Evolutionary conservation across 1,140 invertebrate species (phyloP).

Genomic region (Drosophila erecta): DNA sequence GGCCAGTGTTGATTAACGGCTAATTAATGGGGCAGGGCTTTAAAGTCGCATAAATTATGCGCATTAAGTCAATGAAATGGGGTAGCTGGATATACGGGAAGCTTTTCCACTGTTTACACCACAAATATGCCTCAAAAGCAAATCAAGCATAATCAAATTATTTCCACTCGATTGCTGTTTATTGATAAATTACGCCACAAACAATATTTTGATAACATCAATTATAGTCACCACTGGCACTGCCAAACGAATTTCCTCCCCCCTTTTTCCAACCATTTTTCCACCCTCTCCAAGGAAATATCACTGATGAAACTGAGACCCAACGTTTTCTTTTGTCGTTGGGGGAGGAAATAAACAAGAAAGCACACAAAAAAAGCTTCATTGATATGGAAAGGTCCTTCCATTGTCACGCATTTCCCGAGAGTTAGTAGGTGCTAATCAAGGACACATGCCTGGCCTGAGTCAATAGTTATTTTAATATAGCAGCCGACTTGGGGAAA

Average conservation of each 20-base stretch:
- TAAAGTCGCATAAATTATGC: slow-evolving; percentile 64
- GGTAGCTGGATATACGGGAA: not conserved
- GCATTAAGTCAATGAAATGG: slow-evolving; percentile 54
- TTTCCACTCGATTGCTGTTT: slow-evolving; percentile 84
- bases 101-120: slow-evolving; percentile 62
- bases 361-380: slow-evolving; percentile 11
- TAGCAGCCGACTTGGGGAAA: slow-evolving; percentile 1
- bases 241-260: slow-evolving; percentile 30
- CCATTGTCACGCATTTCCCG: slow-evolving; percentile 18
- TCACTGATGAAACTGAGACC: slow-evolving; percentile 15
- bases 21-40: slow-evolving; percentile 67
- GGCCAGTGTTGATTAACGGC: slow-evolving; percentile 63
- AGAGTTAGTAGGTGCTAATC: slow-evolving; percentile 37
- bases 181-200: slow-evolving; percentile 84
- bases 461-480: slow-evolving; percentile 21
- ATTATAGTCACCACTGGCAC: slow-evolving; percentile 79
- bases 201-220: slow-evolving; percentile 85
- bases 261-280: slow-evolving; percentile 10
- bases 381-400: slow-evolving; percentile 37
- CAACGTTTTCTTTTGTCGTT: slow-evolving; percentile 19
- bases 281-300: slow-evolving; percentile 10
- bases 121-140: slow-evolving; percentile 83
- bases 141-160: slow-evolving; percentile 84
- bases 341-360: slow-evolving; percentile 2
- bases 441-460: slow-evolving; percentile 31